These are phyloP conservation scores for Turnix velox DNA, from an alignment of 2,113 vertebrate genomes.

Conservation along the genomic window DNA sequence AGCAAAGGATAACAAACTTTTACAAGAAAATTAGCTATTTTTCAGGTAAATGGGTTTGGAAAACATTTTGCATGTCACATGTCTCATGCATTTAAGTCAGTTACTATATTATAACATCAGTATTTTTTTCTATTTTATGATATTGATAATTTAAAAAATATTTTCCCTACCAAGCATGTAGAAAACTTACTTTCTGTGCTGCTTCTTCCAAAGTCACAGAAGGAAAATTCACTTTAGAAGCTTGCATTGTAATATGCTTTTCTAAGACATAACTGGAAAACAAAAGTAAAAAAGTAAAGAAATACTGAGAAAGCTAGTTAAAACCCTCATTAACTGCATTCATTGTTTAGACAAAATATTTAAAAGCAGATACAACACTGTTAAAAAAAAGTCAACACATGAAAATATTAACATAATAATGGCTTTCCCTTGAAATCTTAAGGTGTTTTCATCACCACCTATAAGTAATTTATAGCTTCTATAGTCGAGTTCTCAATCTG, in stretches of 20 bases:
- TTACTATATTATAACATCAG: not conserved
- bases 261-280: conserved; percentile 82
- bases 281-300: not conserved
- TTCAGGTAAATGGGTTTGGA: not conserved
- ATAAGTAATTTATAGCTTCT: not conserved
- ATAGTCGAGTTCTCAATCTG: not conserved
- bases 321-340: not conserved
- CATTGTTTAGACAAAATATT: not conserved
- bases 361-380: not conserved
- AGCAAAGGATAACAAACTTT: not conserved
- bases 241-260: conserved; percentile 69
- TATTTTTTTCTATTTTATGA: too few relatives aligned
- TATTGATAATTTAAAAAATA: too few relatives aligned
- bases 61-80: not conserved
- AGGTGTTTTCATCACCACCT: not conserved
- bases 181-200: conserved; percentile 58
- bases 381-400: not conserved
- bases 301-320: not conserved
- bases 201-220: conserved; percentile 17
- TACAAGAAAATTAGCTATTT: not conserved
- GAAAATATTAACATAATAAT: not conserved
- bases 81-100: not conserved
- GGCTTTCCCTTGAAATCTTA: not conserved
- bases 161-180: not conserved
- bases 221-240: conserved; percentile 76